Base-by-base conservation (phyloP, 2,888 invertebrate genomes). In the Papilio demoleus region DNA sequence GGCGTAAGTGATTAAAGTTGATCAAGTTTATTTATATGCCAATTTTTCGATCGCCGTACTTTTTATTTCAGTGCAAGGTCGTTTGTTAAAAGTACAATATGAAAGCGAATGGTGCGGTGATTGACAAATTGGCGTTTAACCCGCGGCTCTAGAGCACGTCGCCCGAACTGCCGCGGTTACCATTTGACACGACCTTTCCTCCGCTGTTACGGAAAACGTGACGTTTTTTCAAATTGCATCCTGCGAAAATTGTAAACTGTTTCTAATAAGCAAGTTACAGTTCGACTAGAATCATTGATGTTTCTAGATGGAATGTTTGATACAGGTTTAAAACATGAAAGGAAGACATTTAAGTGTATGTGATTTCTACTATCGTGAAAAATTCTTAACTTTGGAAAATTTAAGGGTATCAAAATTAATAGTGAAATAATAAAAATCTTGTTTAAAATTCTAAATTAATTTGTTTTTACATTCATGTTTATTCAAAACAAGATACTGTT, bases 111-210 rank as follows among this genome's bases (percentile, higher is more conserved):
- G 17, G 80, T 79, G 81, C 79, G 80, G 81, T 86, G 88, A 88
- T 87, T 89, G 90, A 90, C 88, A 89, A 88, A 91, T 91, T 84
- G 85, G 82, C 81, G 81, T 77, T 84, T 88, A 87, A 82, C 86
- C 82, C 77, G 72, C 77, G 78, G 80, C 79, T 83, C 80, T 79
- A 80, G 80, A 75, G 77, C 79, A 76, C 79, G 79, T 80, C 82
- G 81, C 80, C 81, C 75, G n/a, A 38, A 50, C 61, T 53, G 31
- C 40, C 19, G 24, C 38, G 22, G 38, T 68, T 63, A 64, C 47
- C 11, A 63, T 58, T 34, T 60, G 62, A 85, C 84, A 84, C 79
- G 60, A 71, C 72, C 73, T 31, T 31, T 56, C 17, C 27, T 31
- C 31, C 9, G 17, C 27, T 56, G 31, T 17, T 14, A n/a, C 27